Evolutionary conservation across 2,888 invertebrate genomes (phyloP).

Genomic region (Conus canariensis): DNA sequence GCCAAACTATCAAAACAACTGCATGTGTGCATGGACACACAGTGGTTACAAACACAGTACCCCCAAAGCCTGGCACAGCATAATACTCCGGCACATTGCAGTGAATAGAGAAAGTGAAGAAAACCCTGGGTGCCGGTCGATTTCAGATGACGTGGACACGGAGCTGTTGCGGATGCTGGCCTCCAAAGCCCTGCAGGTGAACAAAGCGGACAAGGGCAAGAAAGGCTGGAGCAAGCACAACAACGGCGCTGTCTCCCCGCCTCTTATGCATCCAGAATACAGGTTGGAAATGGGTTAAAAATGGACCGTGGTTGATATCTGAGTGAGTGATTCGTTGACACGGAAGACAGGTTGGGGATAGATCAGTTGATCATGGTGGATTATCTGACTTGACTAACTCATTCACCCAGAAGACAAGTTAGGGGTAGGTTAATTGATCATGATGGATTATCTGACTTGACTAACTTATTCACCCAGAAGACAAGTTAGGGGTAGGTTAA

Average conservation of each 20-base stretch:
- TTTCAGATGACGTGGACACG: slow-evolving; percentile 77
- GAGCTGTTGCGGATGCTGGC: slow-evolving; percentile 75
- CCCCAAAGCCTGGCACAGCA: no score
- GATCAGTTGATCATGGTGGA: background rate
- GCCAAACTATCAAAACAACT: no score
- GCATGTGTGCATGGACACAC: no score
- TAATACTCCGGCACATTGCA: no score
- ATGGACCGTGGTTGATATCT: no score
- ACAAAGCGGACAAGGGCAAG: slow-evolving; percentile 67
- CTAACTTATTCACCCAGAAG: no score
- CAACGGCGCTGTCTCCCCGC: slow-evolving; percentile 50
- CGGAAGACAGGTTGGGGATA: background rate
- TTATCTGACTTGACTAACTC: background rate
- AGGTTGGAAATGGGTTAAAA: slow-evolving; percentile 43
- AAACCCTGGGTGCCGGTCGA: no score
- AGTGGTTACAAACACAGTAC: no score
- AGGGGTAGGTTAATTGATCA: background rate
- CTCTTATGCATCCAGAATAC: slow-evolving; percentile 48
- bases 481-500: no score
- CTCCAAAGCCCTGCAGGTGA: slow-evolving; percentile 69
- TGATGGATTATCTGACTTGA: background rate
- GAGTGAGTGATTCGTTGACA: no score
- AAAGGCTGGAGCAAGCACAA: slow-evolving; percentile 65
- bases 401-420: no score
- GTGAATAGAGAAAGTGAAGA: no score